Percentiles rank a stretch among this genome's conserved stretches.
Conservation (phyloP, 1,140 invertebrate genomes). For the Triops longicaudatus region DNA sequence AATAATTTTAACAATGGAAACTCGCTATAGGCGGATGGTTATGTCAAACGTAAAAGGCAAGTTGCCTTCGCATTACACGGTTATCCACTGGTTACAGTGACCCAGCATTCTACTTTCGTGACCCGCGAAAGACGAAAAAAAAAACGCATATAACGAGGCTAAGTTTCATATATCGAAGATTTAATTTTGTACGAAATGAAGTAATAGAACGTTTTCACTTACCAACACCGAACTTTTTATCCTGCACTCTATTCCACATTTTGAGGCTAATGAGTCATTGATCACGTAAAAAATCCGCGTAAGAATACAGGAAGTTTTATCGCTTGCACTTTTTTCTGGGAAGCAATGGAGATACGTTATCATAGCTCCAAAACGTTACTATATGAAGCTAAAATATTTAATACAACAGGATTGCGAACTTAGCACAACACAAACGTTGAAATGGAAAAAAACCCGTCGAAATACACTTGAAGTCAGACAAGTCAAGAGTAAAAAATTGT, state of each 20-base stretch:
- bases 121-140: too few species aligned
- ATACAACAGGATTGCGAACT: neutral
- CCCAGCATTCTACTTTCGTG: too few species aligned
- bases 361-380: neutral
- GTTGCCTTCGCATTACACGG: too few species aligned
- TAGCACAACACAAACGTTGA: neutral
- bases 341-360: neutral
- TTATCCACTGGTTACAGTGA: too few species aligned
- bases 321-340: neutral
- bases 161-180: neutral
- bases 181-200: neutral
- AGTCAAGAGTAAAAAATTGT: too few species aligned
- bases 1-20: neutral
- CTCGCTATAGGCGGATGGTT: too few species aligned
- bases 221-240: neutral
- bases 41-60: too few species aligned
- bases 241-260: neutral
- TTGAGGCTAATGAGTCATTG: neutral
- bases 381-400: neutral
- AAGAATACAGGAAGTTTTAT: neutral
- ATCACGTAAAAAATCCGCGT: neutral
- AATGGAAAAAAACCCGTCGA: neutral
- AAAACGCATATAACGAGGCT: neutral
- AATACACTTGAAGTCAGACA: neutral
- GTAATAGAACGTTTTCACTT: neutral